These are phyloP conservation scores for Manacus vitellinus DNA, from an alignment of 2,113 vertebrate genomes.

Conservation along the genomic window DNA sequence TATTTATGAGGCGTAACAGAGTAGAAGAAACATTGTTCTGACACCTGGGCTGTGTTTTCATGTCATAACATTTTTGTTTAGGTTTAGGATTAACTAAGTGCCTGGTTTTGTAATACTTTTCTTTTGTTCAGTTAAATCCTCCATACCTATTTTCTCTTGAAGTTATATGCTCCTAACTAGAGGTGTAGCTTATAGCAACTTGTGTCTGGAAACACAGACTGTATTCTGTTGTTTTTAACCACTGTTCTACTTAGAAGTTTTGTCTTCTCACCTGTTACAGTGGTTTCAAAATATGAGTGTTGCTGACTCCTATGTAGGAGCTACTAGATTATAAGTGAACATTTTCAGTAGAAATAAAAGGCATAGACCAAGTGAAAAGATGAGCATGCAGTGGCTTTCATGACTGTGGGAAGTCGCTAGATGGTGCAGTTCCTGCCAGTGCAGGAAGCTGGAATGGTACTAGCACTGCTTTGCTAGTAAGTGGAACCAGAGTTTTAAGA, in stretches of 20 bases:
- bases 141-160: not conserved
- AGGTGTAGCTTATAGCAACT: not conserved
- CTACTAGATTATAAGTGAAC: not conserved
- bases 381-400: not conserved
- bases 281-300: not conserved
- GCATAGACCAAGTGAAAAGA: not conserved
- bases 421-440: not conserved
- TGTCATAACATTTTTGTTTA: not conserved
- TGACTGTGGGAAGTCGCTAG: not conserved
- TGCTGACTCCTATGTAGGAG: not conserved
- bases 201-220: not conserved
- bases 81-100: not conserved
- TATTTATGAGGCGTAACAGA: not conserved
- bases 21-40: not conserved
- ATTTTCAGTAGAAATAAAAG: not conserved
- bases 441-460: not conserved
- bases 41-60: not conserved
- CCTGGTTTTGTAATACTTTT: not conserved
- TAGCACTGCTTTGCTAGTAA: not conserved
- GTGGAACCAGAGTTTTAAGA: not conserved
- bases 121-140: not conserved
- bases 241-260: not conserved
- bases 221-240: not conserved
- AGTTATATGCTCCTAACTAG: not conserved
- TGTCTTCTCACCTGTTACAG: not conserved